Evolutionary conservation across 2,797 vertebrate genomes (phyloP), one percentile per base, ranked within the genome.

Genomic region (Syngnathus rostellatus): DNA sequence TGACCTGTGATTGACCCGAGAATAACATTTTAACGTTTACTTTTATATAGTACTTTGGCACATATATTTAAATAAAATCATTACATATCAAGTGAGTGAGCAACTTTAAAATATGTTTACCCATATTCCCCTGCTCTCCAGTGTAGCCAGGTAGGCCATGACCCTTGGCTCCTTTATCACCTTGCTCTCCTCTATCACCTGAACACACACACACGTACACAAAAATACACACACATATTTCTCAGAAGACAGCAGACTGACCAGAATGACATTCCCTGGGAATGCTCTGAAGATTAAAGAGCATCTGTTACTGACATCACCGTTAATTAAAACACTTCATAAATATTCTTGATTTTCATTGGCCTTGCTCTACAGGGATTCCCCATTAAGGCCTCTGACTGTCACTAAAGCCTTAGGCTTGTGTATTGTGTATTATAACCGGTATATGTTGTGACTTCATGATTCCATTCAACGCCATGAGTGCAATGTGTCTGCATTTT

Each of bases 111-210:
- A 57, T 2, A 67, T 40, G 43, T 8, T 86, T 88, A 92, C 89
- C 86, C 68, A 75, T 85, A 76, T 70, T 12, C 65, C 92, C 87
- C 25, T 86, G 78, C 37, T 88, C 91, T 74, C 86, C 85, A 71
- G 77, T 71, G 73, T 89, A 79, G 11, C 88, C 87, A 65, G 85
- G 70, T 23, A 90, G 66, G 7, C 87, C 77, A 0, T 91, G 66
- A 72, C 85, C 88, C 74, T 83, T 90, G 63, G 72, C 58, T 71
- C 86, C 85, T 82, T 87, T 86, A 78, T 89, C 89, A 69, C 90
- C 87, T 64, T 71, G 80, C 17, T 91, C 89, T 80, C 88, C 84
- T 68, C 25, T 46, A 65, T 90, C 71, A 72, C 90, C 90, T 93
- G 85, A 71, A 77, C 66, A 68, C 23, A 57, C 57, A 70, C 39